Conservation (phyloP, 1,140 invertebrate species). For the Ditylenchus dipsaci region DNA sequence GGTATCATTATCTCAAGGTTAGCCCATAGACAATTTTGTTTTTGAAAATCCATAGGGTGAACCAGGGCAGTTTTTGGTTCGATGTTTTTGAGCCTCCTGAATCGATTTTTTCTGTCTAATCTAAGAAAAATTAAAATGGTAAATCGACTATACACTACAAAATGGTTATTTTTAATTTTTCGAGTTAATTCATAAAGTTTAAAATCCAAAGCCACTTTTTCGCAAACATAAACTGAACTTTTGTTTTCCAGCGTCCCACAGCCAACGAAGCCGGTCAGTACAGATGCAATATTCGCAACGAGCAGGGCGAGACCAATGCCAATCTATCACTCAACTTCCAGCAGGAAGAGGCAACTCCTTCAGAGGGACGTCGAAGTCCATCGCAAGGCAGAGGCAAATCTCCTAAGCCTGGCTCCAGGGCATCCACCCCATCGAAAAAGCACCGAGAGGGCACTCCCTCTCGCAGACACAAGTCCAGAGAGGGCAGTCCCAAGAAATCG, state of each 20-base stretch:
- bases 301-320: conserved; percentile 83
- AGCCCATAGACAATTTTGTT: background rate
- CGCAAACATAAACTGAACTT: conserved; percentile 19
- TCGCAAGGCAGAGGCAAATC: conserved; percentile 14
- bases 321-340: conserved; percentile 94
- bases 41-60: background rate
- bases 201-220: background rate
- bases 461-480: conserved; percentile 49
- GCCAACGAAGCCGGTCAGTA: conserved; percentile 92
- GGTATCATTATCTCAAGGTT: no score
- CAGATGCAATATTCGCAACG: conserved; percentile 94
- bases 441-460: conserved; percentile 44
- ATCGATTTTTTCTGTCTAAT: no score
- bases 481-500: conserved; percentile 54
- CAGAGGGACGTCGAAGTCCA: conserved; percentile 18
- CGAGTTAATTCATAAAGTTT: background rate
- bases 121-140: no score
- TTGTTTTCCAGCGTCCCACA: conserved; percentile 71
- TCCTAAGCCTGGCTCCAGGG: conserved; percentile 31
- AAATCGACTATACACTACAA: no score
- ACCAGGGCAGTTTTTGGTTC: conserved; percentile 15
- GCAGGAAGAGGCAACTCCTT: conserved; percentile 67
- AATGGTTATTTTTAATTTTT: background rate
- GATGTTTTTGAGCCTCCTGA: no score
- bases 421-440: conserved; percentile 47